Base-by-base conservation (phyloP, 2,113 vertebrate genomes). In the Platysternon megacephalum region DNA sequence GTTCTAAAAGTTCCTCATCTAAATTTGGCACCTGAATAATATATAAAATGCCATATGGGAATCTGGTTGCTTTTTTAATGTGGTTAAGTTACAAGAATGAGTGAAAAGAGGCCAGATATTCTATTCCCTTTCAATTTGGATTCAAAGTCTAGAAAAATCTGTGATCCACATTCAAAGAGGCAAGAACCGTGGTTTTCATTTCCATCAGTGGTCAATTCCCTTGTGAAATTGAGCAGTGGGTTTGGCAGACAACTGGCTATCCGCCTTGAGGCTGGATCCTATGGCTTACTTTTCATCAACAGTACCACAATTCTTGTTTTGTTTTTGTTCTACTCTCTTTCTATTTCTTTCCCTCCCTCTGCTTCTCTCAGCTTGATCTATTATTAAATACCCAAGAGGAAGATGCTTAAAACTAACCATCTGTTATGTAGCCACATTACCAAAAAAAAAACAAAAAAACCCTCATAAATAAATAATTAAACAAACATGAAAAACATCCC, bases 91-190 rank as follows among this genome's bases (percentile, higher is more conserved):
- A 94, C 79, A 95, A 88, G 82, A 58, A 0, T 29, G 29, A 85
- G 85, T 55, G 42, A 81, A 87, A 94, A 94, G 51, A 29, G 35
- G 8, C 6, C n/a, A 81, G 49, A 12, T 53, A 88, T 44, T 22
- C 46, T 12, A 4, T 49, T 91, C 87, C 76, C 95, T 97, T 97
- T 95, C 88, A 94, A 93, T 93, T 72, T 94, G 26, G 32, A 82
- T 95, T 96, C 90, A 96, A 96, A 97, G 90, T 48, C 46, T 24
- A 87, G 26, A 39, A 46, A 95, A 93, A 85, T 82, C 96, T 94
- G 95, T 96, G 84, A 97, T 96, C 84, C 88, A 6, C 13, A 61
- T 96, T 97, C 94, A 95, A 91, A 96, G 90, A 89, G 90, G 85
- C 5, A 94, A 97, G 80, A 4, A 0, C 32, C 53, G 48, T 48